Evolutionary conservation across 2,888 invertebrate genomes (phyloP).

Genomic region (Drosophila parthenogenetica): DNA sequence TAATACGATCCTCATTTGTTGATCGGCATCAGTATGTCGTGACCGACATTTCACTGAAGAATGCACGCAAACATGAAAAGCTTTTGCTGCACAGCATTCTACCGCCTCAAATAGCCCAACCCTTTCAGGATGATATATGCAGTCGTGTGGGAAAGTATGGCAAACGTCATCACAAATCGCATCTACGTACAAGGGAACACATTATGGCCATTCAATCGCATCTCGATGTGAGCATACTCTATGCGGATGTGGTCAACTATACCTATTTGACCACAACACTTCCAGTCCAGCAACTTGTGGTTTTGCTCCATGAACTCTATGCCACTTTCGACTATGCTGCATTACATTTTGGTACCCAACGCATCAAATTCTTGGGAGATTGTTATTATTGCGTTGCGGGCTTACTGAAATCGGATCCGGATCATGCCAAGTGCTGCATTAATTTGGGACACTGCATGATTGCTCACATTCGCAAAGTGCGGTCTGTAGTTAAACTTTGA

Average conservation of each 20-base stretch:
- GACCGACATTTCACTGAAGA: conserved; percentile 41
- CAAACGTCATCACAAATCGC: too few relatives aligned
- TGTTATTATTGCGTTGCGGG: conserved; percentile 97
- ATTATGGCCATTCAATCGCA: conserved; percentile 91
- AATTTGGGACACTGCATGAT: conserved; percentile 96
- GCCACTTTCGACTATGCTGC: conserved; percentile 96
- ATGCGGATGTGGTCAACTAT: conserved; percentile 97
- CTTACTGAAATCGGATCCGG: conserved; percentile 89
- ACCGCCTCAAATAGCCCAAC: conserved; percentile 92
- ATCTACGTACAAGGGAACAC: background rate
- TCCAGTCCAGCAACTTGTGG: conserved; percentile 92
- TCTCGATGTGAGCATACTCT: conserved; percentile 94
- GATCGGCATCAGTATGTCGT: conserved; percentile 60
- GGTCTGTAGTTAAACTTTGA: conserved; percentile 27
- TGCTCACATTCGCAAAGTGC: conserved; percentile 90
- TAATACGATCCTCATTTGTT: conserved; percentile 61
- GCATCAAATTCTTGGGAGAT: conserved; percentile 97
- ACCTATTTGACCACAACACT: conserved; percentile 91
- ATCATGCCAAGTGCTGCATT: conserved; percentile 95
- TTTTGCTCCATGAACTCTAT: conserved; percentile 95
- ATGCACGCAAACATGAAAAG: conserved; percentile 45
- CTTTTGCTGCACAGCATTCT: conserved; percentile 92
- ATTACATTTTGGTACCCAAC: conserved; percentile 90
- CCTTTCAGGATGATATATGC: conserved; percentile 87
- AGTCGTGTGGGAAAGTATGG: conserved; percentile 76